phyloP scores from a whole-genome alignment of 2,113 vertebrate species.

The Callionymus lyra region DNA sequence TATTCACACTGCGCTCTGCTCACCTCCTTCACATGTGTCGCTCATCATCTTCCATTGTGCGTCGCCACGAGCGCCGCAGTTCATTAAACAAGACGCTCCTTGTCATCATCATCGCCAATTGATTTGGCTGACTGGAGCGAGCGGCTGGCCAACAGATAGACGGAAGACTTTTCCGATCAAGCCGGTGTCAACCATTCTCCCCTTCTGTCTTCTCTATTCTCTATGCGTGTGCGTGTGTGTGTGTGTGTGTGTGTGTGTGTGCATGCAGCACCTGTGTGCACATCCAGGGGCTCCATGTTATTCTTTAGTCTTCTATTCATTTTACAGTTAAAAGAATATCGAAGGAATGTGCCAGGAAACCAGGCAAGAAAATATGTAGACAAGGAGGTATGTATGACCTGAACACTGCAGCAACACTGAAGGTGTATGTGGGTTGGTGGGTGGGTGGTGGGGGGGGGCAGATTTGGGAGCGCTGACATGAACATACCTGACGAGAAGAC shows the following conservation, averaged over 20 bases:
- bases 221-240: slow-evolving; percentile 3
- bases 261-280: slow-evolving; percentile 82
- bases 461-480: too few species aligned
- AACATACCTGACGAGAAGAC: too few species aligned
- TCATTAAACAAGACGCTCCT: slow-evolving; percentile 59
- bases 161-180: slow-evolving; percentile 47
- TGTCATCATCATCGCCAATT: slow-evolving; percentile 50
- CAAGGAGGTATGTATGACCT: slow-evolving; percentile 99
- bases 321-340: slow-evolving; percentile 99
- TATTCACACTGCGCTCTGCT: slow-evolving; percentile 11
- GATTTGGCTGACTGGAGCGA: slow-evolving; percentile 48
- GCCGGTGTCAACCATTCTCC: slow-evolving; percentile 33
- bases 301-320: slow-evolving; percentile 99
- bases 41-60: slow-evolving; percentile 82
- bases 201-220: slow-evolving; percentile 20
- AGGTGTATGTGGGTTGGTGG: too few species aligned
- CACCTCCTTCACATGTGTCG: slow-evolving; percentile 65
- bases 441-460: too few species aligned
- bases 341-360: slow-evolving; percentile 99
- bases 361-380: slow-evolving; percentile 99
- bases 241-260: slow-evolving; percentile 45
- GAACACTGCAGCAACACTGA: slow-evolving; percentile 19
- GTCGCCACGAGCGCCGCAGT: slow-evolving; percentile 74
- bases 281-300: slow-evolving; percentile 97
- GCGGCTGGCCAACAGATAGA: slow-evolving; percentile 35